Percentiles rank a stretch among this genome's conserved stretches.
Conservation (phyloP, 23 tunicate species). For the Ciona savignyi region DNA sequence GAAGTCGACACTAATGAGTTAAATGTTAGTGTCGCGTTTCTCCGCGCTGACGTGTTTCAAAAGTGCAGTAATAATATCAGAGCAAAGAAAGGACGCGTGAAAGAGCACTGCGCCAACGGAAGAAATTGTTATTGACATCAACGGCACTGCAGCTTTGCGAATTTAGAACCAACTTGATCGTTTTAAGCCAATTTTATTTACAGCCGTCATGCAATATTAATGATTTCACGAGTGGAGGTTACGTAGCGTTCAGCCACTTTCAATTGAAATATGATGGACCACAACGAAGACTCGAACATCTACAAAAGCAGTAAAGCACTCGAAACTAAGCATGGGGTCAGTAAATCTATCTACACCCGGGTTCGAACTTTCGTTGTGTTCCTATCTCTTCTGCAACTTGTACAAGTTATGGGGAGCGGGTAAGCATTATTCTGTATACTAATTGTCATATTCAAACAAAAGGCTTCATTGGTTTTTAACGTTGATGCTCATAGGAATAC, state of each 20-base stretch:
- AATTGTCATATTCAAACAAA: too few relatives aligned
- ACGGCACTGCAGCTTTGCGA: not conserved
- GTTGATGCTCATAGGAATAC: too few relatives aligned
- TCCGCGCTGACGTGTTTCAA: not conserved
- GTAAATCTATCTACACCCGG: conserved; percentile 10
- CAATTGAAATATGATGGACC: not conserved
- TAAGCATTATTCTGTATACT: conserved; percentile 23
- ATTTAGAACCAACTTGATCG: not conserved
- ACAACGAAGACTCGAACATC: not conserved
- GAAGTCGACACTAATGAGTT: not conserved
- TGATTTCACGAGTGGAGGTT: not conserved
- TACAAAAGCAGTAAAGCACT: not conserved
- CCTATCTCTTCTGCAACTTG: conserved; percentile 58
- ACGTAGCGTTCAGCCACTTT: not conserved
- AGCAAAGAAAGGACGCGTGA: too few relatives aligned
- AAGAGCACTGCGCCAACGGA: not conserved
- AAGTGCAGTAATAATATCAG: too few relatives aligned
- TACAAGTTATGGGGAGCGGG: conserved; percentile 98
- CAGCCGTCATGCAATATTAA: not conserved
- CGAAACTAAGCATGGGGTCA: not conserved
- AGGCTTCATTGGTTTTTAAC: too few relatives aligned
- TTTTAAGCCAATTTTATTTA: not conserved
- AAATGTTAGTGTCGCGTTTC: not conserved
- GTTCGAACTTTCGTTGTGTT: conserved; percentile 60
- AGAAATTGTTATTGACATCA: not conserved